Evolutionary conservation across 2,888 invertebrate species (phyloP).

Genomic region (Conus canariensis): DNA sequence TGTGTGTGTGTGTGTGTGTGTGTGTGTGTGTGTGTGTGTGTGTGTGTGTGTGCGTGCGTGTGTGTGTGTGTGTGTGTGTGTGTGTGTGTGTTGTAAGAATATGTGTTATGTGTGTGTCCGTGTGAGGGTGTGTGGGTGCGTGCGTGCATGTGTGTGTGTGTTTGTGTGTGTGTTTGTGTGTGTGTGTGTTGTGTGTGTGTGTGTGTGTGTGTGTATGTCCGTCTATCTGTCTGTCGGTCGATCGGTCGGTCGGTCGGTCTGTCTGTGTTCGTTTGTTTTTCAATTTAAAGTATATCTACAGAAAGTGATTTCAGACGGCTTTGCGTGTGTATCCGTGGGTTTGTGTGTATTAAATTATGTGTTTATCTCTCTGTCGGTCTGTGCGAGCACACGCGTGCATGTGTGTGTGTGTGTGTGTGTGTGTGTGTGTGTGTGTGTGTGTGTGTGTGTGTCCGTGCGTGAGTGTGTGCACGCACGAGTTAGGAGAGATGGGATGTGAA

Average conservation of each 20-base stretch:
- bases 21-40: not conserved
- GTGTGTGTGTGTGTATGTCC: too few species aligned
- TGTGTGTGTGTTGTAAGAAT: not conserved
- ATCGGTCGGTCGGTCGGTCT: too few species aligned
- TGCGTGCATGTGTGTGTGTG: not conserved
- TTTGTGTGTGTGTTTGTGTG: not conserved
- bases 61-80: not conserved
- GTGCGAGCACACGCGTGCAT: not conserved
- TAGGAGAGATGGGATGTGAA: too few species aligned
- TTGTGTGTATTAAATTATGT: not conserved
- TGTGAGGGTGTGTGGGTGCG: not conserved
- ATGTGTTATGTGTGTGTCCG: too few species aligned
- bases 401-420: not conserved
- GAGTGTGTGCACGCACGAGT: not conserved
- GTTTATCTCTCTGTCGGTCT: slow-evolving; percentile 19
- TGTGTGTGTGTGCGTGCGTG: not conserved
- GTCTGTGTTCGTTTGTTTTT: too few species aligned
- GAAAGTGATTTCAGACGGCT: too few species aligned
- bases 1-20: slow-evolving; percentile 27
- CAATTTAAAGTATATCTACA: too few species aligned
- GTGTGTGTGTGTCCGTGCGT: not conserved
- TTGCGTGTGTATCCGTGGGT: not conserved
- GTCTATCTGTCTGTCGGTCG: too few species aligned
- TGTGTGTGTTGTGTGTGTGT: too few species aligned
- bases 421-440: slow-evolving; percentile 6